phyloP scores from a whole-genome alignment of 2,888 invertebrate genomes.

The Prosopocoilus inquinatus region DNA sequence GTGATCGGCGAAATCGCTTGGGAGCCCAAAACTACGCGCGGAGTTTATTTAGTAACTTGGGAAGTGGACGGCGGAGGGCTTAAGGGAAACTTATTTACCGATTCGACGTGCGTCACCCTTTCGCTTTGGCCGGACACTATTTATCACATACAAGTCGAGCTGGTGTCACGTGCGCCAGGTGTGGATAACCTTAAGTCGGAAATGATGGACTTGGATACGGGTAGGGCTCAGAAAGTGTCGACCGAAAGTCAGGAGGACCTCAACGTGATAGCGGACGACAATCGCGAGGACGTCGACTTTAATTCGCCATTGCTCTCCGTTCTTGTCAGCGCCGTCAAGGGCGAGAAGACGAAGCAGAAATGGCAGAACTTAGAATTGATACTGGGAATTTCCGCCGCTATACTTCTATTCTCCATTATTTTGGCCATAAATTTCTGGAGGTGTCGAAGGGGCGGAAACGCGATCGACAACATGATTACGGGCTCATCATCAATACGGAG shows the following conservation, averaged over 20 bases:
- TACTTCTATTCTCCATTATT: conserved; percentile 52
- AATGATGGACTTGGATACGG: conserved; percentile 65
- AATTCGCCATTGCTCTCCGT: conserved; percentile 58
- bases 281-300: conserved; percentile 50
- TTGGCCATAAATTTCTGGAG: conserved; percentile 58
- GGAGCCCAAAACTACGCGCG: conserved; percentile 65
- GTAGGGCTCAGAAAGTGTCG: conserved; percentile 62
- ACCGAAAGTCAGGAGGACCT: conserved; percentile 65
- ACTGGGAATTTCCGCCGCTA: conserved; percentile 60
- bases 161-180: conserved; percentile 61
- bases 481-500: conserved; percentile 61
- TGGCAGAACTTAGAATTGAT: conserved; percentile 59
- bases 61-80: conserved; percentile 79
- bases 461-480: conserved; percentile 56
- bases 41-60: conserved; percentile 79
- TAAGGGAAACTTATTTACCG: conserved; percentile 78
- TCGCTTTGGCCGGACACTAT: conserved; percentile 79
- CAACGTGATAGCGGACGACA: conserved; percentile 49
- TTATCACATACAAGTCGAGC: conserved; percentile 76
- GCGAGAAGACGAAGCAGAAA: conserved; percentile 57
- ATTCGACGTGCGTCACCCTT: conserved; percentile 74
- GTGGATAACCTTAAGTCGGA: conserved; percentile 63
- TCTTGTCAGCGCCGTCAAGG: conserved; percentile 62
- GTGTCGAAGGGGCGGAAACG: conserved; percentile 57
- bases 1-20: conserved; percentile 73